Evolutionary conservation across 2,888 invertebrate genomes (phyloP).

Genomic region (Mythimna vitellina): DNA sequence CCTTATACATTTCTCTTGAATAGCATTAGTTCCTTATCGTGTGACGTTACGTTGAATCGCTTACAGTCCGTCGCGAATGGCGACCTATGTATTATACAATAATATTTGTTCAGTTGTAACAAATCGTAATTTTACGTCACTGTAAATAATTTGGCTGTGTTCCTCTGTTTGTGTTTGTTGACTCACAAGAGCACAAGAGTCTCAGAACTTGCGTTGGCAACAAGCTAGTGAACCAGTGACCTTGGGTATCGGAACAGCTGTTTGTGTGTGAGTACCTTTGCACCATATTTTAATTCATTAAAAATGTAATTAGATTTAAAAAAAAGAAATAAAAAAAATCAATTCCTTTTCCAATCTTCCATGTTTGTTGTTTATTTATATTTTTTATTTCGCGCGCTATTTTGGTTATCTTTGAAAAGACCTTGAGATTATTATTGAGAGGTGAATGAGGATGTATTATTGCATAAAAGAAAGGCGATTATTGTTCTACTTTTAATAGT

Average conservation of each 20-base stretch:
- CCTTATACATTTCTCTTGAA: slow-evolving; percentile 47
- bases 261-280: slow-evolving; percentile 75
- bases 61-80: slow-evolving; percentile 21
- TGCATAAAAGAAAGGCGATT: slow-evolving; percentile 43
- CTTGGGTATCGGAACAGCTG: slow-evolving; percentile 85
- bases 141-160: slow-evolving; percentile 84
- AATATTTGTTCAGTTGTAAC: slow-evolving; percentile 81
- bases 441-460: slow-evolving; percentile 21
- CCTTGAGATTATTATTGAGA: slow-evolving; percentile 48
- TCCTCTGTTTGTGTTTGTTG: slow-evolving; percentile 82
- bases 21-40: slow-evolving; percentile 27
- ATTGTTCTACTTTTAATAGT: slow-evolving; percentile 32
- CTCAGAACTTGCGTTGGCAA: slow-evolving; percentile 76
- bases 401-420: slow-evolving; percentile 50
- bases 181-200: slow-evolving; percentile 81
- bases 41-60: slow-evolving; percentile 45
- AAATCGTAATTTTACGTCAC: slow-evolving; percentile 83
- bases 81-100: slow-evolving; percentile 44
- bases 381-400: slow-evolving; percentile 52
- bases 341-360: too few relatives aligned
- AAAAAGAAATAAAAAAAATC: slow-evolving; percentile 1
- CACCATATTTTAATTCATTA: slow-evolving; percentile 25
- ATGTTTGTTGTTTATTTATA: neutral
- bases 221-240: slow-evolving; percentile 75
- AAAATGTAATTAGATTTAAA: slow-evolving; percentile 27